Evolutionary conservation across 2,113 vertebrate genomes (phyloP).

Genomic region (Entomyzon cyanotis): DNA sequence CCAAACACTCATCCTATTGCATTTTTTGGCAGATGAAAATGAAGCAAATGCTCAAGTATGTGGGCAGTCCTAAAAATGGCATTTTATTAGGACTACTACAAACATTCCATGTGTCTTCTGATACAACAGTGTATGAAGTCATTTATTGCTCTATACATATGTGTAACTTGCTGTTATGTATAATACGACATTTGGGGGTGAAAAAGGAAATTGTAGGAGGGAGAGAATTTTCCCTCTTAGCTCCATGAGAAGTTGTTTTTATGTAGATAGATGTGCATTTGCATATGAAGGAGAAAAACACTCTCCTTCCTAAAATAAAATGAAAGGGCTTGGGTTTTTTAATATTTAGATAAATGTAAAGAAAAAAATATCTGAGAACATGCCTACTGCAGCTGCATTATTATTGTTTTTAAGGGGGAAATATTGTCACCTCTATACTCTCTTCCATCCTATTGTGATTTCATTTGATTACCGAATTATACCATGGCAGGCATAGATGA

Average conservation of each 20-base stretch:
- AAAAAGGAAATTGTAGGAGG: neutral
- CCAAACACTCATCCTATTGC: neutral
- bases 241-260: neutral
- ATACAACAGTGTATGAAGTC: neutral
- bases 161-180: neutral
- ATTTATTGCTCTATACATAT: neutral
- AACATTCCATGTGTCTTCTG: neutral
- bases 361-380: neutral
- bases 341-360: neutral
- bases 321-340: rapidly evolving
- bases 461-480: neutral
- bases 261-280: neutral
- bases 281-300: neutral
- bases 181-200: neutral
- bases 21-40: conserved; percentile 29
- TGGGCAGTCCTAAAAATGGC: conserved; percentile 16
- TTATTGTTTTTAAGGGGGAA: neutral
- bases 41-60: conserved; percentile 23
- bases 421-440: neutral
- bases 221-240: neutral
- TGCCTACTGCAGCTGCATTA: neutral
- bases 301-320: neutral
- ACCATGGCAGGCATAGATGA: neutral
- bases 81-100: conserved; percentile 18
- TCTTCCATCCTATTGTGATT: neutral